Base-by-base conservation (phyloP, 2,113 vertebrate genomes). In the Otolemur garnettii region DNA sequence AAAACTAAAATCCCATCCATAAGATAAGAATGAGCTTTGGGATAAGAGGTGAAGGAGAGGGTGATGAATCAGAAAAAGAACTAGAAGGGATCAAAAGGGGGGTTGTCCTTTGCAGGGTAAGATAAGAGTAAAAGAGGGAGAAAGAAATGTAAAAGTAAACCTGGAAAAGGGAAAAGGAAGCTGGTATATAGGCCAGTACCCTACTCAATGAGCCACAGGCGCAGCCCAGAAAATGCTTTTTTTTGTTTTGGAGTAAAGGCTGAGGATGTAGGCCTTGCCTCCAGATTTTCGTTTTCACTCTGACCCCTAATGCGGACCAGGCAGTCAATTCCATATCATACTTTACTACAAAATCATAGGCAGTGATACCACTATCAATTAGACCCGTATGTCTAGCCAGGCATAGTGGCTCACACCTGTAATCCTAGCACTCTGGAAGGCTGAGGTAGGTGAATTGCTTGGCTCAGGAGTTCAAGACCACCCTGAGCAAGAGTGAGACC, bases 1-100 rank as follows among this genome's bases (percentile, higher is more conserved):
- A 90, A 93, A 95, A 93, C 33, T 35, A 93, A 93, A 95, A 85
- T 84, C 62, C 5, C 33, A 93, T 22, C 38, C 55, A 87, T n/a
- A 96, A 97, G 42, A 64, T 53, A 50, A 82, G n/a, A 72, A 89
- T 19, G 7, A 75, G 7, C 4, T 74, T 87, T 87, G 55, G 77
- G 38, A 85, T 59, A 50, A 81, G 95, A 92, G 33, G 30, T 62
- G 64, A 91, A 85, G 26, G 22, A 6, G 57, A 7, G 69, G 82
- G 55, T 91, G 53, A 94, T 77, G 60, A 94, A 35, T 10, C 21
- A 64, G n/a, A 72, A 80, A 94, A 90, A 87, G 28, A 82, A 91
- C 38, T 84, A 8, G 21, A 90, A 82, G 83, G 38, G 38, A 87
- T 77, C 28, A 90, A 80, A 84, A 59, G 33, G 26, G 55, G 21